A percentile compares a stretch with the other conserved stretches of the same genome.
These are phyloP conservation scores for Leptoclinus maculatus DNA, from an alignment of 2,797 vertebrate genomes.

Conservation along the genomic window DNA sequence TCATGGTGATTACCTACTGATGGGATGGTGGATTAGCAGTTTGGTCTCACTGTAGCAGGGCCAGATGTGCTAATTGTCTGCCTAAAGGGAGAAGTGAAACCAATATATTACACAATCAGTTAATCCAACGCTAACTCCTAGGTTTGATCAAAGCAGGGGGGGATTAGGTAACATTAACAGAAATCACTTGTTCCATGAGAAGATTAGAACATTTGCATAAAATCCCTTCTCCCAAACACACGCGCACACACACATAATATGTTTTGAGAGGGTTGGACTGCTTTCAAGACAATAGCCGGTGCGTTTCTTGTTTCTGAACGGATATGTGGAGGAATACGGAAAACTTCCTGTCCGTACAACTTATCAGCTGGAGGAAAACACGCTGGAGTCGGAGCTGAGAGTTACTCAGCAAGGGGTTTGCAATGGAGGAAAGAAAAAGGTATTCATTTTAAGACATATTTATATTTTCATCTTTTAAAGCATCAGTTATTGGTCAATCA, in stretches of 20 bases:
- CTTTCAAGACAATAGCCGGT: slow-evolving; percentile 69
- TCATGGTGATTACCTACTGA: slow-evolving; percentile 50
- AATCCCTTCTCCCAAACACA: slow-evolving; percentile 3
- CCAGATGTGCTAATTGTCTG: slow-evolving; percentile 58
- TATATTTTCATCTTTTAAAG: neutral
- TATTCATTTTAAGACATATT: neutral
- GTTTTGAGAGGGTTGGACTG: slow-evolving; percentile 23
- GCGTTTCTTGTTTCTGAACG: slow-evolving; percentile 61
- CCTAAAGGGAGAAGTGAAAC: slow-evolving; percentile 32
- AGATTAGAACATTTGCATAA: slow-evolving; percentile 2
- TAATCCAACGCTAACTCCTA: slow-evolving; percentile 29
- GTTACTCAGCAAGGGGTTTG: slow-evolving; percentile 4
- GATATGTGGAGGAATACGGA: slow-evolving; percentile 70
- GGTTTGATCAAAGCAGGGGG: slow-evolving; percentile 42
- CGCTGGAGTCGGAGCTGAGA: slow-evolving; percentile 22
- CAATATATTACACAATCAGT: slow-evolving; percentile 39
- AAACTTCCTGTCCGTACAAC: slow-evolving; percentile 65
- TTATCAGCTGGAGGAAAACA: slow-evolving; percentile 62
- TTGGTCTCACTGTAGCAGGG: slow-evolving; percentile 24
- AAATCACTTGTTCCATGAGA: slow-evolving; percentile 26
- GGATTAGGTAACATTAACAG: slow-evolving; percentile 16
- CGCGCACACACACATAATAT: slow-evolving; percentile 15
- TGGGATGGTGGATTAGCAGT: slow-evolving; percentile 48
- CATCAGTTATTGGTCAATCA: neutral
- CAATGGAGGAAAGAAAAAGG: neutral